A percentile compares a stretch with the other conserved stretches of the same genome.
Conservation (phyloP, 2,113 vertebrate genomes). For the Leucopsar rothschildi region DNA sequence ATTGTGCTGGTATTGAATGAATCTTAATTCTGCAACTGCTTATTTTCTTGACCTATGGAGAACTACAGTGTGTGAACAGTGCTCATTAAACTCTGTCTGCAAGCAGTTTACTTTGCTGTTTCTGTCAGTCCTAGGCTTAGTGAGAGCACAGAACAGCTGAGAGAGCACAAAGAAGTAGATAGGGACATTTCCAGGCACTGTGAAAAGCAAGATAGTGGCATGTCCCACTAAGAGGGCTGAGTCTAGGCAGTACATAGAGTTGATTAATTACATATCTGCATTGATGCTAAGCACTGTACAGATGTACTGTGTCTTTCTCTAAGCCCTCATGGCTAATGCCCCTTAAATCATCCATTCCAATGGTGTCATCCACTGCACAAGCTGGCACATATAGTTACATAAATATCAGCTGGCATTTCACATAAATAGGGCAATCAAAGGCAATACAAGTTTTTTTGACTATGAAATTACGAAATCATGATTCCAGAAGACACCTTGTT, state of each 20-base stretch:
- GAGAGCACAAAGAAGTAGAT: background rate
- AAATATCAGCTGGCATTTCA: background rate
- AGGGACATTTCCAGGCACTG: background rate
- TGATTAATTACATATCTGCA: background rate
- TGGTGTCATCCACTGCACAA: background rate
- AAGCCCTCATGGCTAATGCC: background rate
- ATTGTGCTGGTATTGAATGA: background rate
- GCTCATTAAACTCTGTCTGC: background rate
- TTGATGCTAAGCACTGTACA: background rate
- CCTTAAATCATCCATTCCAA: background rate
- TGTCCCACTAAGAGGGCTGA: background rate
- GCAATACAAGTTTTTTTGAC: background rate
- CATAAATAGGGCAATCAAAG: background rate
- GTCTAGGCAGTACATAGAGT: background rate
- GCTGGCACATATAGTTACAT: background rate
- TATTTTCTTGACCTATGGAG: background rate
- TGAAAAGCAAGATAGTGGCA: background rate
- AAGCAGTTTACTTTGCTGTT: background rate
- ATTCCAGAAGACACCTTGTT: background rate
- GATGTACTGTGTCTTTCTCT: background rate
- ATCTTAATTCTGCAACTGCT: background rate
- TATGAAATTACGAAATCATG: background rate
- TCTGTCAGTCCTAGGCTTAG: background rate
- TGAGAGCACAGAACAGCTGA: fast-evolving
- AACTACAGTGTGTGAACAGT: background rate